Conservation (phyloP, 2,888 invertebrate species). For the Cataglyphis livida region DNA sequence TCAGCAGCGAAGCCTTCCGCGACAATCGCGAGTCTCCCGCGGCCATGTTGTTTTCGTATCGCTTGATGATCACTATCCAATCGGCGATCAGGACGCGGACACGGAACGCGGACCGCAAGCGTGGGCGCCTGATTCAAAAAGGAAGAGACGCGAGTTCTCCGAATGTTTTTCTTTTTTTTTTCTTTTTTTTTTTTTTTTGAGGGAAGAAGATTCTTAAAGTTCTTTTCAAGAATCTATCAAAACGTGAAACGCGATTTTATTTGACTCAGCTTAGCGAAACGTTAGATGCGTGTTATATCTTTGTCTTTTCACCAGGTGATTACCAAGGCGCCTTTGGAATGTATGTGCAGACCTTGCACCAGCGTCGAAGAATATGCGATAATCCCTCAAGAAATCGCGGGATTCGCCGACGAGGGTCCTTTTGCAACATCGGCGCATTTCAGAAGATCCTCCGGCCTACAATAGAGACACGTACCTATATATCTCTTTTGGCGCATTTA, state of each 20-base stretch:
- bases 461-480: slow-evolving; percentile 62
- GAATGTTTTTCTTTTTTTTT: not conserved
- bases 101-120: not conserved
- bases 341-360: slow-evolving; percentile 97
- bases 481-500: not conserved
- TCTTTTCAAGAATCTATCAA: not conserved
- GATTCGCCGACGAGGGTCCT: slow-evolving; percentile 93
- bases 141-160: not conserved
- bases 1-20: slow-evolving; percentile 61
- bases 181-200: no score
- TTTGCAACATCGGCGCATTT: slow-evolving; percentile 91
- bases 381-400: slow-evolving; percentile 95
- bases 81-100: slow-evolving; percentile 24
- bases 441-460: slow-evolving; percentile 87
- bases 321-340: slow-evolving; percentile 97
- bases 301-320: slow-evolving; percentile 88
- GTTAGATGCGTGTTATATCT: slow-evolving; percentile 27
- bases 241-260: not conserved
- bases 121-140: slow-evolving; percentile 62
- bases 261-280: not conserved
- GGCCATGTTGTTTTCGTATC: slow-evolving; percentile 79
- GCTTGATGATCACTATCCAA: slow-evolving; percentile 45
- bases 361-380: slow-evolving; percentile 95
- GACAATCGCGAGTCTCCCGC: slow-evolving; percentile 73
- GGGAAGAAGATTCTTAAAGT: no score